These are phyloP conservation scores for Plagiodera versicolora DNA, from an alignment of 2,888 invertebrate species.

Conservation along the genomic window DNA sequence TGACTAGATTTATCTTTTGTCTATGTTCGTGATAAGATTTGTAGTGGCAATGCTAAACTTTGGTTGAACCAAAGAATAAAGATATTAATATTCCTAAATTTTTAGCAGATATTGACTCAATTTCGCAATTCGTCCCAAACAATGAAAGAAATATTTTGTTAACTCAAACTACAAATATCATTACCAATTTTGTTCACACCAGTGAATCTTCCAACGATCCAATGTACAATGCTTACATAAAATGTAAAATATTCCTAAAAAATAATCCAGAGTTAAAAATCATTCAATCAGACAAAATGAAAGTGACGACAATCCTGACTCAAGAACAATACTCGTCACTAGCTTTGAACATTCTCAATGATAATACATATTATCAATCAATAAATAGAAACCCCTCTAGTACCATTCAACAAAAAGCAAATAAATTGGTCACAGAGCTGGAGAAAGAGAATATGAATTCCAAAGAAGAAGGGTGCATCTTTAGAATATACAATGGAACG, in stretches of 20 bases:
- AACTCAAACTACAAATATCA: constrained; percentile 1
- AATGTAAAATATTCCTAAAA: constrained; percentile 1
- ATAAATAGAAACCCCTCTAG: neutral
- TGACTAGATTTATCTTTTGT: too few relatives aligned
- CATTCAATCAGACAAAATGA: constrained; percentile 12
- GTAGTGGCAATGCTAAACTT: constrained; percentile 6
- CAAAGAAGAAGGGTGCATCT: neutral
- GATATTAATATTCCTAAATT: neutral
- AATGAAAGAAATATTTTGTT: constrained; percentile 5
- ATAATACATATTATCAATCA: neutral
- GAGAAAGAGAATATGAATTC: neutral
- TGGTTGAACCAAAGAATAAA: constrained; percentile 5
- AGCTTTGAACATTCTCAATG: neutral
- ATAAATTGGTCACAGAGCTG: constrained; percentile 5
- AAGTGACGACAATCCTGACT: constrained; percentile 10
- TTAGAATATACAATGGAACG: neutral
- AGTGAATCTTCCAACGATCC: neutral
- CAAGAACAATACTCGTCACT: constrained; percentile 8
- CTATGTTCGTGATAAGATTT: too few relatives aligned
- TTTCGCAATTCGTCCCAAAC: neutral
- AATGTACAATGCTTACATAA: neutral
- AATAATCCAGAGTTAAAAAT: constrained; percentile 5
- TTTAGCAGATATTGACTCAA: neutral
- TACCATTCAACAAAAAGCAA: constrained; percentile 7
- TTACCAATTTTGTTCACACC: constrained; percentile 5